phyloP scores from a whole-genome alignment of 2,888 invertebrate species.

The Caenorhabditis sp. region DNA sequence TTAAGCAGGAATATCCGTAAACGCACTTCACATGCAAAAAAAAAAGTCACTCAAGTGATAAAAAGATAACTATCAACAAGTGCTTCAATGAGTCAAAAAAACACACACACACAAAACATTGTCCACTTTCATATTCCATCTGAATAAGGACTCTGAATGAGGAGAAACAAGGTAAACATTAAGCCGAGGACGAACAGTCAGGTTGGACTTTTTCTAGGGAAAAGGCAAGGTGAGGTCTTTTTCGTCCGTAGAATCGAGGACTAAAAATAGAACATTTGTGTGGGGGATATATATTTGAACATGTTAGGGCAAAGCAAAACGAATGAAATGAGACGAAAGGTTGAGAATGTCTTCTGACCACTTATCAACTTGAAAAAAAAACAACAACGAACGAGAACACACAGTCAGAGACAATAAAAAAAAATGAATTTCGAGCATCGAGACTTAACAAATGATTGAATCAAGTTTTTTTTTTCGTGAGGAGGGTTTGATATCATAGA shows the following conservation, averaged over 20 bases:
- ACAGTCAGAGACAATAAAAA: neutral
- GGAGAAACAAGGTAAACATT: neutral
- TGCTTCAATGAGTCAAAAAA: too few relatives aligned
- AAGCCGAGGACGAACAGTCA: neutral
- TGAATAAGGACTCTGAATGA: neutral
- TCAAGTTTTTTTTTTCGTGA: neutral
- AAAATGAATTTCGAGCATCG: neutral
- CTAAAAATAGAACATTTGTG: neutral
- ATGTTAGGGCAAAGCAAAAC: neutral
- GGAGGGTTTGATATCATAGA: neutral
- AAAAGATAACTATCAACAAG: too few relatives aligned
- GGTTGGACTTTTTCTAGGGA: neutral
- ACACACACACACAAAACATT: too few relatives aligned
- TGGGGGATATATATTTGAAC: neutral
- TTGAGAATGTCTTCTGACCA: neutral
- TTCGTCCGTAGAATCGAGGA: too few relatives aligned
- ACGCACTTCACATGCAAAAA: too few relatives aligned
- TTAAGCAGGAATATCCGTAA: too few relatives aligned
- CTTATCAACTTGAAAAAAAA: neutral
- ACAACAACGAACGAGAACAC: neutral
- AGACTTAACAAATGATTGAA: neutral
- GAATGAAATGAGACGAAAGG: neutral
- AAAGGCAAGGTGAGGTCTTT: too few relatives aligned
- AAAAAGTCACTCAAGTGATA: too few relatives aligned
- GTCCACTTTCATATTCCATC: too few relatives aligned